Conservation (phyloP, 2,113 vertebrate species). For the Daphoenositta chrysoptera region DNA sequence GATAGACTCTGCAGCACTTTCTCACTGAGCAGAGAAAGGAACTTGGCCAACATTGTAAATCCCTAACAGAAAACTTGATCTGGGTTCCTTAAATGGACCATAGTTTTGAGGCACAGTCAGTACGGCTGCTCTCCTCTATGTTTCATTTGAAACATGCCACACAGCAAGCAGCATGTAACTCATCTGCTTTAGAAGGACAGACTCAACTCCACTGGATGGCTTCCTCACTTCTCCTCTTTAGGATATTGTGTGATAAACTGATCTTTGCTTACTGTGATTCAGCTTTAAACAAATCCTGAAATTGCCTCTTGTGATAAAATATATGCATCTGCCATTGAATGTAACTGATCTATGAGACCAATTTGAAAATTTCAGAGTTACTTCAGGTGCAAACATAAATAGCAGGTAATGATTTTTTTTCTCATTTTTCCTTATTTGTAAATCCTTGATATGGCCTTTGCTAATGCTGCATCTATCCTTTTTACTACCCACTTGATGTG, state of each 20-base stretch:
- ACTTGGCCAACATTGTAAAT: not conserved
- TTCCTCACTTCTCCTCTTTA: not conserved
- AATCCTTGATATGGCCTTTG: slow-evolving; percentile 16
- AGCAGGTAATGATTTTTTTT: not conserved
- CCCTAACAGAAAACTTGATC: not conserved
- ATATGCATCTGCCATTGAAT: slow-evolving; percentile 11
- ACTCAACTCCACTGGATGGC: not conserved
- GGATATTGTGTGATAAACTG: not conserved
- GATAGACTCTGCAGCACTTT: not conserved
- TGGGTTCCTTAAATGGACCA: not conserved
- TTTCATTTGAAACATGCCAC: not conserved
- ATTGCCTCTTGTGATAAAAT: slow-evolving; percentile 15
- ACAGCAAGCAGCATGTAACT: not conserved
- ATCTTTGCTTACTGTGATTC: not conserved
- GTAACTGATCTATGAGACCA: not conserved
- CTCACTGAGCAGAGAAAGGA: not conserved
- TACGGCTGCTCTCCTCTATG: not conserved
- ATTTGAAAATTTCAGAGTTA: slow-evolving; percentile 14
- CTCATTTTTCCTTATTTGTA: not conserved
- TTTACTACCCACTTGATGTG: slow-evolving; percentile 36
- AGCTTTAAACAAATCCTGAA: slow-evolving; percentile 34
- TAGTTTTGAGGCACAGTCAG: not conserved
- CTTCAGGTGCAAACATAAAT: slow-evolving; percentile 13
- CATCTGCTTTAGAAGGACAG: not conserved
- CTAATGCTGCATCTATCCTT: slow-evolving; percentile 37